These are phyloP conservation scores for Tinamus guttatus DNA, from an alignment of 2,113 vertebrate species.

Conservation along the genomic window DNA sequence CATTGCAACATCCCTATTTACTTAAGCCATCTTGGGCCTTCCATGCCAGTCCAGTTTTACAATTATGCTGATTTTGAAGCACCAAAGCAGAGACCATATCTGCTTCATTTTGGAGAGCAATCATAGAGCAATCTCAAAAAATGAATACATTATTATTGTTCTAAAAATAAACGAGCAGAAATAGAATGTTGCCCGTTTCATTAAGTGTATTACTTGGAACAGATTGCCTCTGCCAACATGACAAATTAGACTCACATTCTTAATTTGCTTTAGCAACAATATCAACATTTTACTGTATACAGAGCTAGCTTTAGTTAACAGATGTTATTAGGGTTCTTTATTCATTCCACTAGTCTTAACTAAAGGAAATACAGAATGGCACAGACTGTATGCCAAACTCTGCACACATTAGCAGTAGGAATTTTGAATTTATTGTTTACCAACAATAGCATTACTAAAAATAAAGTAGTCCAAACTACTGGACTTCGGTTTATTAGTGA, in stretches of 20 bases:
- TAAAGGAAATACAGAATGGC: neutral
- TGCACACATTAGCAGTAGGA: neutral
- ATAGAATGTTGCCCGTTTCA: neutral
- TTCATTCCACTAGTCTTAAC: neutral
- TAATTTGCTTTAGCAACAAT: neutral
- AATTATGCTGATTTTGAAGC: neutral
- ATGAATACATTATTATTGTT: neutral
- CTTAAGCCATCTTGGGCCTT: neutral
- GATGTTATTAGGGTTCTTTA: neutral
- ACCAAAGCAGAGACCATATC: neutral
- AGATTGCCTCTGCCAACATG: neutral
- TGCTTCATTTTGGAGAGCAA: neutral
- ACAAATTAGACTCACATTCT: neutral
- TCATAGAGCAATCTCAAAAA: neutral
- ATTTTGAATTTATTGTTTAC: neutral
- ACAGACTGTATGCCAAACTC: neutral
- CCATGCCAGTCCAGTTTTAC: neutral
- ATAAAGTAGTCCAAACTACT: neutral
- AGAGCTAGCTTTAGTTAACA: neutral
- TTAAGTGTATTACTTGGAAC: neutral
- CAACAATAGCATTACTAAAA: neutral
- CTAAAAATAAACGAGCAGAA: slow-evolving; percentile 3
- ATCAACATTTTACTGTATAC: neutral
- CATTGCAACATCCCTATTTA: neutral
- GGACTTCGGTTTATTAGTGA: neutral